Conservation (phyloP, 2,797 vertebrate species). For the Limnodromus scolopaceus region DNA sequence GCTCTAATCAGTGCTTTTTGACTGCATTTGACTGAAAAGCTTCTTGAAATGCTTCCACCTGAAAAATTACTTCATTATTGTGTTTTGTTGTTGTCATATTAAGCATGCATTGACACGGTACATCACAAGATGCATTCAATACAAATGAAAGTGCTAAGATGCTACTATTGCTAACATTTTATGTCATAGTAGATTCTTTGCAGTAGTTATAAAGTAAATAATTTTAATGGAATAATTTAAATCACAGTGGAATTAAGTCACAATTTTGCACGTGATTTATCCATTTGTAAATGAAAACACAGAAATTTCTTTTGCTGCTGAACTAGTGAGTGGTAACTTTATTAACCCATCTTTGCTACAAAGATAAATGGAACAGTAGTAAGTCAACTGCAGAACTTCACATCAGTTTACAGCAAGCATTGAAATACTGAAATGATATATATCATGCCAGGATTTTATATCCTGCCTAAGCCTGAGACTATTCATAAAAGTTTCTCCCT, state of each 20-base stretch:
- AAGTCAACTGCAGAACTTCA: background rate
- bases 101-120: background rate
- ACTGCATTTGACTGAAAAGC: background rate
- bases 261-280: slow-evolving; percentile 6
- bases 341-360: slow-evolving; percentile 26
- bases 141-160: background rate
- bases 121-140: background rate
- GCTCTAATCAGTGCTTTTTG: background rate
- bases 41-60: background rate
- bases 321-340: slow-evolving; percentile 25
- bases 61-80: background rate
- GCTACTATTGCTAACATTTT: background rate
- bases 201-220: background rate
- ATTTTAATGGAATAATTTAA: slow-evolving; percentile 25
- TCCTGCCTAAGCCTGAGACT: background rate
- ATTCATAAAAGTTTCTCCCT: background rate
- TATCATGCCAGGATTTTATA: slow-evolving; percentile 17
- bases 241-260: background rate
- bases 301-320: slow-evolving; percentile 33
- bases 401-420: background rate
- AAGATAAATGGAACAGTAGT: slow-evolving; percentile 21
- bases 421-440: slow-evolving; percentile 32
- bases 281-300: background rate
- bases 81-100: background rate
- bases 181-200: background rate